Conservation (phyloP, 2,113 vertebrate genomes). For the Procavia capensis region DNA sequence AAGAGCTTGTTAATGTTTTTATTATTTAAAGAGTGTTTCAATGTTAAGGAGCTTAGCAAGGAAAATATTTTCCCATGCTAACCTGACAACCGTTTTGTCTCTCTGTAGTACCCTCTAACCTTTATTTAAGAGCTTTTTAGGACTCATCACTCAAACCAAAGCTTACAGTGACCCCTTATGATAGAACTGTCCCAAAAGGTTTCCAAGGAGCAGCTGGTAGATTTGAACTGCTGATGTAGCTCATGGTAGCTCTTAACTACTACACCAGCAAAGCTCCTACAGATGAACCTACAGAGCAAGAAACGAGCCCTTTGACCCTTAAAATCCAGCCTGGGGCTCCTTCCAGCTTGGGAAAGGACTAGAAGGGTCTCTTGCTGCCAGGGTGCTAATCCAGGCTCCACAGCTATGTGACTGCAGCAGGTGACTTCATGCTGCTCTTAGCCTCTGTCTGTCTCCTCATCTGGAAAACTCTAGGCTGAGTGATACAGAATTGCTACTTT, state of each 20-base stretch:
- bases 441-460: not conserved
- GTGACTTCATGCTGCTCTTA: not conserved
- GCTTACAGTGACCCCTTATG: too few species aligned
- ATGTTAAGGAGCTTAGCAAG: not conserved
- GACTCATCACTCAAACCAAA: not conserved
- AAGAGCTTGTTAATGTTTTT: not conserved
- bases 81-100: not conserved
- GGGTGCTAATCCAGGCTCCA: too few species aligned
- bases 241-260: too few species aligned
- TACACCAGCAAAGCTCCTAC: too few species aligned
- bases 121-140: not conserved
- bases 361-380: not conserved
- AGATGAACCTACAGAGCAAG: too few species aligned
- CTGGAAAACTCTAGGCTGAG: not conserved
- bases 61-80: not conserved
- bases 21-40: not conserved
- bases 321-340: not conserved
- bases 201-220: too few species aligned
- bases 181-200: too few species aligned
- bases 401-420: not conserved
- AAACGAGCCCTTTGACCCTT: rapidly evolving
- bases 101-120: rapidly evolving
- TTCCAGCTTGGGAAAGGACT: not conserved
- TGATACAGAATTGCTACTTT: not conserved
- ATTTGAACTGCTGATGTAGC: too few species aligned